These are phyloP conservation scores for Danio aesculapii DNA, from an alignment of 2,797 vertebrate genomes.

Conservation along the genomic window DNA sequence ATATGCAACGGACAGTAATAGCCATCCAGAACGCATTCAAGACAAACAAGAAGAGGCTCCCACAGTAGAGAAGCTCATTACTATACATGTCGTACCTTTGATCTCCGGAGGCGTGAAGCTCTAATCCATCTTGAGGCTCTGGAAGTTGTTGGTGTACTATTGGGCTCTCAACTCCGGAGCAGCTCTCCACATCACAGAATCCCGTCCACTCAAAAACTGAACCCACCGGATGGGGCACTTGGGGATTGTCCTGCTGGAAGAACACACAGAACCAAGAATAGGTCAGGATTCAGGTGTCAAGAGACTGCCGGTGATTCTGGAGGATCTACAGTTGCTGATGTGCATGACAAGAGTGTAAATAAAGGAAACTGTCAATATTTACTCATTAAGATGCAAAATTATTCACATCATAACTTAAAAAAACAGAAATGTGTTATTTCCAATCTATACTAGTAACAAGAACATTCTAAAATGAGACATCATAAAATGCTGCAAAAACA, in stretches of 20 bases:
- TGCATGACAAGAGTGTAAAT: not conserved
- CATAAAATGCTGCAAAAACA: too few relatives aligned
- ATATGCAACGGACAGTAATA: constrained; percentile 42
- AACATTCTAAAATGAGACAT: too few relatives aligned
- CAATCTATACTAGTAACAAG: too few relatives aligned
- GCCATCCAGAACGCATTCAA: constrained; percentile 38
- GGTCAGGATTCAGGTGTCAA: not conserved
- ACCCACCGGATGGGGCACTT: not conserved
- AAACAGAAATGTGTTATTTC: too few relatives aligned
- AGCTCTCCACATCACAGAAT: constrained; percentile 73
- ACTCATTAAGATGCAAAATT: too few relatives aligned
- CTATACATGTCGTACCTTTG: constrained; percentile 79
- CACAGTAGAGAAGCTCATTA: constrained; percentile 63
- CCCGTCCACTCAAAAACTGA: not conserved
- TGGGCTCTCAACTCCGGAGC: constrained; percentile 68
- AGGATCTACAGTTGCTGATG: not conserved
- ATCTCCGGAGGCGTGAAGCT: constrained; percentile 77
- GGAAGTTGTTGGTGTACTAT: constrained; percentile 60
- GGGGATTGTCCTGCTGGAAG: constrained; percentile 18
- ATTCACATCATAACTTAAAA: too few relatives aligned
- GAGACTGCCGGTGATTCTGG: not conserved
- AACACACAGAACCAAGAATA: not conserved
- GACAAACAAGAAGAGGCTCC: constrained; percentile 16
- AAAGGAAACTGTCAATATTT: not conserved
- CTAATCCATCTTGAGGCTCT: constrained; percentile 78